Percentiles rank a stretch among this genome's conserved stretches.
Evolutionary conservation across 1,140 invertebrate genomes (phyloP).

Genomic region (Megalonaias nervosa): DNA sequence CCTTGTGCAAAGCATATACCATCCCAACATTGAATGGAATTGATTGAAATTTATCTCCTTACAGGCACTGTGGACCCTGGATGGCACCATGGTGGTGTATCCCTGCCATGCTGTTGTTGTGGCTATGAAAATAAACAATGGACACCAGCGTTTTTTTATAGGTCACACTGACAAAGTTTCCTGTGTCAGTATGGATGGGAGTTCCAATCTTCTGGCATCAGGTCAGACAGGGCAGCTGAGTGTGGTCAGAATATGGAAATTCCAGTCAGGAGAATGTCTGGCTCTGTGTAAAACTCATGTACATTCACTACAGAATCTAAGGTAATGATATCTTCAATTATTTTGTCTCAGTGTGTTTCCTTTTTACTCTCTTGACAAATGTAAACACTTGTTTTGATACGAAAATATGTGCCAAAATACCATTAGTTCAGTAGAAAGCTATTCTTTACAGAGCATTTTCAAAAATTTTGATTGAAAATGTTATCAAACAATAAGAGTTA

Average conservation of each 20-base stretch:
- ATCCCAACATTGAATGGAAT: no score
- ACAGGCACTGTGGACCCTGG: conserved; percentile 65
- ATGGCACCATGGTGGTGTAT: conserved; percentile 64
- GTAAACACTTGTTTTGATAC: no score
- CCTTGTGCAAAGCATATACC: no score
- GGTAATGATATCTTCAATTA: conserved; percentile 38
- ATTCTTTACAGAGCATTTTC: no score
- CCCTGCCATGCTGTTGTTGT: conserved; percentile 70
- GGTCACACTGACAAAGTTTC: conserved; percentile 72
- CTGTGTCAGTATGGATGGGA: conserved; percentile 59
- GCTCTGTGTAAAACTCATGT: conserved; percentile 67
- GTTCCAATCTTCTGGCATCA: conserved; percentile 63
- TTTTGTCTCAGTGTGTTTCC: no score
- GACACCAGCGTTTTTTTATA: conserved; percentile 70
- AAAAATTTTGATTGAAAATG: no score
- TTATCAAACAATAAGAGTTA: no score
- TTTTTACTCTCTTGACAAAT: no score
- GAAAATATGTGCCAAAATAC: no score
- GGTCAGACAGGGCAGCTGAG: conserved; percentile 69
- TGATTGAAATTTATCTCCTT: conserved; percentile 7
- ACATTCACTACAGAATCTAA: conserved; percentile 62
- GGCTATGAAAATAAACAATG: conserved; percentile 64
- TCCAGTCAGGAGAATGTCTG: conserved; percentile 64
- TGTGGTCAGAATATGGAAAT: conserved; percentile 69
- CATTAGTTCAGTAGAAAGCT: no score